Evolutionary conservation across 1,140 invertebrate species (phyloP).

Genomic region (Acyrthosiphon pisum): DNA sequence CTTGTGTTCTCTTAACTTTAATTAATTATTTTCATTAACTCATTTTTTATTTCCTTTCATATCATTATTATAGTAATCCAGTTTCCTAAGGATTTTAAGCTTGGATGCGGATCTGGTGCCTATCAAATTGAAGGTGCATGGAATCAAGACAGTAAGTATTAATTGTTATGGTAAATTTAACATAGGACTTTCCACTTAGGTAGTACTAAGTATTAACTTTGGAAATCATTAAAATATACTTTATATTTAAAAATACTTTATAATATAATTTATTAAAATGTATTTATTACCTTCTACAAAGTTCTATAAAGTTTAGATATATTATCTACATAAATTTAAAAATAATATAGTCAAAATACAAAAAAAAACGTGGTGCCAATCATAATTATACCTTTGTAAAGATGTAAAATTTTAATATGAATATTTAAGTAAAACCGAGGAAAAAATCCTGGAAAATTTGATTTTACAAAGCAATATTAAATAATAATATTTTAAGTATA

Average conservation of each 20-base stretch:
- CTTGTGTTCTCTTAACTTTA: too few relatives aligned
- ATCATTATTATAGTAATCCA: neutral
- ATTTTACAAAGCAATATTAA: too few relatives aligned
- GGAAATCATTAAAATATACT: too few relatives aligned
- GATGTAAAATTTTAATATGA: neutral
- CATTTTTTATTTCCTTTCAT: neutral
- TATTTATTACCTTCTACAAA: neutral
- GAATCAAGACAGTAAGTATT: neutral
- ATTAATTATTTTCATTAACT: too few relatives aligned
- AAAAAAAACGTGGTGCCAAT: neutral
- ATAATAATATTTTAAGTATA: too few relatives aligned
- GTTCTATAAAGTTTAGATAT: neutral
- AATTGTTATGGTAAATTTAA: neutral
- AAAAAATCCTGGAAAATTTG: neutral
- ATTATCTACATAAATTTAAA: too few relatives aligned
- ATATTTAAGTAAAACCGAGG: neutral
- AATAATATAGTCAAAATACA: too few relatives aligned
- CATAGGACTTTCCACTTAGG: too few relatives aligned
- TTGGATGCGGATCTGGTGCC: neutral
- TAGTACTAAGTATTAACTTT: neutral
- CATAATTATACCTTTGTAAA: neutral
- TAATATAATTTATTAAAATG: neutral
- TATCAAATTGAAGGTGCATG: neutral
- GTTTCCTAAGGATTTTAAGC: neutral
- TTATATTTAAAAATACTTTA: neutral